These are phyloP conservation scores for Didymodactylos carnosus DNA, from an alignment of 2,888 invertebrate genomes.

Conservation along the genomic window DNA sequence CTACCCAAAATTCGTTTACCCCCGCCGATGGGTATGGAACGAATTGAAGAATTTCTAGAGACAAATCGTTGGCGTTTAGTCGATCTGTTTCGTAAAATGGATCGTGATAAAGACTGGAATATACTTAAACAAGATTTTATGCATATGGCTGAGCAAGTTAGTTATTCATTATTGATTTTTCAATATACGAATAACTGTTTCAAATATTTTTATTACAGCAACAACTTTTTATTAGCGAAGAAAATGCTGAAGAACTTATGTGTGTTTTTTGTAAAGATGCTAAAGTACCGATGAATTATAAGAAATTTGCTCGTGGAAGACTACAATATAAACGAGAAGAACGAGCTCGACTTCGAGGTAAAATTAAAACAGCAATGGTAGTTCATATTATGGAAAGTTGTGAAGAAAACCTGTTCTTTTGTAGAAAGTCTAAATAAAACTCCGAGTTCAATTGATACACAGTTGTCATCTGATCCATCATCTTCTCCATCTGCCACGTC, in stretches of 20 bases:
- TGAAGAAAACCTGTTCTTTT: not conserved
- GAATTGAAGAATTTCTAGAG: slow-evolving; percentile 2
- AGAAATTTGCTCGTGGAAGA: not conserved
- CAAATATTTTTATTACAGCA: not conserved
- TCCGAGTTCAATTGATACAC: not conserved
- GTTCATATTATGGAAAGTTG: not conserved
- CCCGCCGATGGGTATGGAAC: slow-evolving; percentile 2
- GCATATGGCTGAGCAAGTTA: not conserved
- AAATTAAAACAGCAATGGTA: not conserved
- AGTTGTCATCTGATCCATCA: not conserved
- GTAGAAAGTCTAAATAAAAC: not conserved
- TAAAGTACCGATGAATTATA: not conserved
- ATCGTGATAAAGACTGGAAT: slow-evolving; percentile 8
- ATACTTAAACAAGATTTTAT: slow-evolving; percentile 11
- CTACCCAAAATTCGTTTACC: not conserved
- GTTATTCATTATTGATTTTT: no score
- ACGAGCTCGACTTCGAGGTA: not conserved
- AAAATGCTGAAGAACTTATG: not conserved
- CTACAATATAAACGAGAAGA: not conserved
- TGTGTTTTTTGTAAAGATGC: not conserved
- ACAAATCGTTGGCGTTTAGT: slow-evolving; percentile 10
- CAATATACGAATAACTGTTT: no score
- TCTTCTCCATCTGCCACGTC: not conserved
- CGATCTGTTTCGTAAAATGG: slow-evolving; percentile 7
- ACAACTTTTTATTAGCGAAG: not conserved